Conservation (phyloP, 2,797 vertebrate species). For the Siniperca scherzeri region DNA sequence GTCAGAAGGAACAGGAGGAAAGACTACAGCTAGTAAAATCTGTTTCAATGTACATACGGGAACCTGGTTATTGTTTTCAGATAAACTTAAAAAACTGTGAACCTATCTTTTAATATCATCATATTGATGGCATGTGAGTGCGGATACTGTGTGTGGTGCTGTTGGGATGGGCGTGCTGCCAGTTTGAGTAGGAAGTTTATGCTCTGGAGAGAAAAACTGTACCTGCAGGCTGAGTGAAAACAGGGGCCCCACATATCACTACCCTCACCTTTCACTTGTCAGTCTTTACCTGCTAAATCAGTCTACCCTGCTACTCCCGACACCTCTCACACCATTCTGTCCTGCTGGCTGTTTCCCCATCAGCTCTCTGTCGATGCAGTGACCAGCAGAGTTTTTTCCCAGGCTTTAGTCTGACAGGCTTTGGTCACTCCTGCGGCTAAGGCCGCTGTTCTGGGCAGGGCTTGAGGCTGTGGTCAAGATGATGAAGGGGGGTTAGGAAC, state of each 20-base stretch:
- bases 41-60: background rate
- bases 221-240: background rate
- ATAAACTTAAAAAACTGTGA: background rate
- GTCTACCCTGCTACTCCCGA: too few relatives aligned
- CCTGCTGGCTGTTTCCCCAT: constrained; percentile 28
- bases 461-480: constrained; percentile 67
- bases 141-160: constrained; percentile 20
- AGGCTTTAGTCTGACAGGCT: constrained; percentile 41
- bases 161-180: constrained; percentile 1
- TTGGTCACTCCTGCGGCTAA: constrained; percentile 54
- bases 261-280: background rate
- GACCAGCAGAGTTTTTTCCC: constrained; percentile 64
- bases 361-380: constrained; percentile 29
- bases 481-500: constrained; percentile 66
- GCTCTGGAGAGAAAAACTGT: background rate
- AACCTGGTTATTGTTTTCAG: background rate
- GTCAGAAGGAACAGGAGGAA: background rate
- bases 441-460: constrained; percentile 42
- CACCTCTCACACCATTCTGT: background rate
- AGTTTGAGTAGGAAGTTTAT: constrained; percentile 1
- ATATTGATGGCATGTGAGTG: background rate
- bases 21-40: background rate
- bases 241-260: background rate
- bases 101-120: background rate
- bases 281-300: constrained; percentile 3